A percentile compares a stretch with the other conserved stretches of the same genome.
Evolutionary conservation across 1,140 invertebrate species (phyloP).

Genomic region (Aethina tumida): DNA sequence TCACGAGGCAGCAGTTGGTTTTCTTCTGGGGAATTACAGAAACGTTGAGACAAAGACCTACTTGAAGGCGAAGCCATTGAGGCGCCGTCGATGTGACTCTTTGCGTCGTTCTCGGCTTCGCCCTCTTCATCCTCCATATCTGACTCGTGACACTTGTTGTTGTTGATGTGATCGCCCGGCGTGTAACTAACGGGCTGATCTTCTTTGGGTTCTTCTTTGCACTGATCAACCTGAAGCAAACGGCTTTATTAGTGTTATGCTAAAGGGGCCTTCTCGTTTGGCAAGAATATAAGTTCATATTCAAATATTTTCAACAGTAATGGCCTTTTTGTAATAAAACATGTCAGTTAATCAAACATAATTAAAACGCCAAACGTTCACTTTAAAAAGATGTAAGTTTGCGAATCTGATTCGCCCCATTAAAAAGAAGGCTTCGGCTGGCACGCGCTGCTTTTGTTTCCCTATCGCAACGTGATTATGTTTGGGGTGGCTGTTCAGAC

Average conservation of each 20-base stretch:
- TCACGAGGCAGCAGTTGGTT: conserved; percentile 30
- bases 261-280: no score
- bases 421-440: no score
- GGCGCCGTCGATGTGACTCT: conserved; percentile 21
- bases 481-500: no score
- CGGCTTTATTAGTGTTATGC: conserved; percentile 12
- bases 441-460: no score
- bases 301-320: no score
- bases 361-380: no score
- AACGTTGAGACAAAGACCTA: conserved; percentile 22
- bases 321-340: no score
- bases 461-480: no score
- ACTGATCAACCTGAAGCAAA: conserved; percentile 26
- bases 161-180: conserved; percentile 40
- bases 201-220: conserved; percentile 27
- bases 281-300: no score
- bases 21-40: conserved; percentile 32
- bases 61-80: conserved; percentile 26
- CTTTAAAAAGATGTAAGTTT: no score
- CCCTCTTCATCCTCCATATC: conserved; percentile 27
- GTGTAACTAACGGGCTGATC: conserved; percentile 44
- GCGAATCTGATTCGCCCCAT: no score
- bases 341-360: no score
- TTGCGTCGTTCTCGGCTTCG: conserved; percentile 25
- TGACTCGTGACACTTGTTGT: conserved; percentile 38